phyloP scores from a whole-genome alignment of 2,888 invertebrate genomes.

The Cactoblastis cactorum region DNA sequence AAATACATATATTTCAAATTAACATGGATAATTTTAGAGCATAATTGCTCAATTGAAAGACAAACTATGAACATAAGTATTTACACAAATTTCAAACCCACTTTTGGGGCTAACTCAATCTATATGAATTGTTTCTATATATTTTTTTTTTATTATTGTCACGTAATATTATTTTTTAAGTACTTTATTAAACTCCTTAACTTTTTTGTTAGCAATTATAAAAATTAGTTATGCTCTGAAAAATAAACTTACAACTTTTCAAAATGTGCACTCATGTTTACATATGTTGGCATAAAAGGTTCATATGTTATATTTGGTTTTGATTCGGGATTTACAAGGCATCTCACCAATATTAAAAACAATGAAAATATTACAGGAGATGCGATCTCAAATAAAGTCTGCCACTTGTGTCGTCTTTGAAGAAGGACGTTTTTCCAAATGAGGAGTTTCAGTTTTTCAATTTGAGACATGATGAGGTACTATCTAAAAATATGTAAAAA shows the following conservation, averaged over 20 bases:
- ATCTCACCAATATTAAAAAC: conserved; percentile 85
- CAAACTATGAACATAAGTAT: too few species aligned
- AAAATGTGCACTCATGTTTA: conserved; percentile 56
- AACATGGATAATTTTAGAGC: too few species aligned
- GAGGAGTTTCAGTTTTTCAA: conserved; percentile 83
- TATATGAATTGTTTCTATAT: too few species aligned
- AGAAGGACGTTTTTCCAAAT: conserved; percentile 91
- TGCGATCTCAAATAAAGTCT: conserved; percentile 85
- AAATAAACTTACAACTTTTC: conserved; percentile 49
- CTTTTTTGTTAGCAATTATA: too few species aligned
- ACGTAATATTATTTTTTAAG: too few species aligned
- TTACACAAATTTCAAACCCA: too few species aligned
- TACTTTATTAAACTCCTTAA: too few species aligned
- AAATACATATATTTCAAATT: too few species aligned
- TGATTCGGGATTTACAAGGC: conserved; percentile 81
- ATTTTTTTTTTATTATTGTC: too few species aligned
- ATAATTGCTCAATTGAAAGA: too few species aligned
- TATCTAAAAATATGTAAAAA: conserved; percentile 18
- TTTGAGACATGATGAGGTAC: conserved; percentile 54
- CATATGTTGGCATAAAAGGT: conserved; percentile 63
- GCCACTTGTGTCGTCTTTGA: conserved; percentile 85
- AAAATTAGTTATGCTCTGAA: not conserved
- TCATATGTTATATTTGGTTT: conserved; percentile 54
- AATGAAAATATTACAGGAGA: conserved; percentile 84
- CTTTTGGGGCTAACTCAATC: too few species aligned